Evolutionary conservation across 1,140 invertebrate genomes (phyloP).

Genomic region (Pentalonia nigronervosa): DNA sequence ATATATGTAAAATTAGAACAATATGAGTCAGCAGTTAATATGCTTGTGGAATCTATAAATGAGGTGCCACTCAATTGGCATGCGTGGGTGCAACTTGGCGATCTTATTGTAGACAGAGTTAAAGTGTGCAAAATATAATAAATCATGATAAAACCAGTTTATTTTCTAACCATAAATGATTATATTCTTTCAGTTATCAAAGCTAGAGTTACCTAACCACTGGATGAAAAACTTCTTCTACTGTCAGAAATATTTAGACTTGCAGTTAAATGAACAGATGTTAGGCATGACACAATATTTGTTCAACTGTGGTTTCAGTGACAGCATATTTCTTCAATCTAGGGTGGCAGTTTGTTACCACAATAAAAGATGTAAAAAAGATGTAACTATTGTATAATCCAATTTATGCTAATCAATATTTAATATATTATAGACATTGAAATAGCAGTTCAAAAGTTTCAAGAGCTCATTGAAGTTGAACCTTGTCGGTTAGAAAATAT

Average conservation of each 20-base stretch:
- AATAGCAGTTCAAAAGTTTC: conserved; percentile 85
- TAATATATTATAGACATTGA: conserved; percentile 79
- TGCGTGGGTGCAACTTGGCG: conserved; percentile 91
- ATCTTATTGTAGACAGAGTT: conserved; percentile 80
- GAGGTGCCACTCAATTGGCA: conserved; percentile 88
- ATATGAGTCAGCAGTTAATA: conserved; percentile 74
- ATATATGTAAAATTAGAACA: conserved; percentile 89
- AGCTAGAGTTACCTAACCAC: conserved; percentile 76
- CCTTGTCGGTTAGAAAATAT: conserved; percentile 93
- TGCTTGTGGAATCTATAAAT: conserved; percentile 80
- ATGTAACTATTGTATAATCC: neutral
- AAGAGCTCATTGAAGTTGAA: conserved; percentile 82
- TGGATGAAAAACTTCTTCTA: conserved; percentile 96
- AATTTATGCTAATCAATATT: conserved; percentile 38
- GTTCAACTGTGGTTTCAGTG: conserved; percentile 80
- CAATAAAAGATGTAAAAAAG: conserved; percentile 80
- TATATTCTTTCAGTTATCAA: conserved; percentile 24
- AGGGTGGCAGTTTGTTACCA: conserved; percentile 93
- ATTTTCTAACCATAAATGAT: neutral
- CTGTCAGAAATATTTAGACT: conserved; percentile 88
- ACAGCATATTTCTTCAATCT: conserved; percentile 88
- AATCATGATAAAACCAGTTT: neutral
- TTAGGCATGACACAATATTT: conserved; percentile 82
- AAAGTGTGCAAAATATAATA: conserved; percentile 59
- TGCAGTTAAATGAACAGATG: conserved; percentile 90